phyloP scores from a whole-genome alignment of 2,797 vertebrate species.

The Characodon lateralis region DNA sequence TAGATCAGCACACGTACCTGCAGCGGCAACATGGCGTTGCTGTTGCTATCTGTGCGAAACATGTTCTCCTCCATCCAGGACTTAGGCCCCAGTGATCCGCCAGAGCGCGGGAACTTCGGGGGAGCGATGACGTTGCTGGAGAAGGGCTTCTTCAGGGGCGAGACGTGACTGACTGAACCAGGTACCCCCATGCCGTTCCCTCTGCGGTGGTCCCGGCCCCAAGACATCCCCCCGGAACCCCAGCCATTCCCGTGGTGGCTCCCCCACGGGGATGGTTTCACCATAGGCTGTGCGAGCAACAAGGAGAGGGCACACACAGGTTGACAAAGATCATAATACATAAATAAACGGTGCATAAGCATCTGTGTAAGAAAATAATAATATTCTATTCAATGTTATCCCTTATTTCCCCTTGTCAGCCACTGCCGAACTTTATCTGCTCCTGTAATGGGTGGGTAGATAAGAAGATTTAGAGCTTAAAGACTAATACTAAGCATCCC shows the following conservation, averaged over 20 bases:
- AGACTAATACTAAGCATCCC: slow-evolving; percentile 73
- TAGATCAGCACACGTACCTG: slow-evolving; percentile 84
- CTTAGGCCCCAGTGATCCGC: slow-evolving; percentile 89
- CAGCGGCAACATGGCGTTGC: slow-evolving; percentile 94
- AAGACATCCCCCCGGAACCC: slow-evolving; percentile 93
- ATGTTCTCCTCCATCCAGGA: slow-evolving; percentile 97
- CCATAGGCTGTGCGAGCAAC: slow-evolving; percentile 84
- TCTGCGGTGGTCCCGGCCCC: slow-evolving; percentile 94
- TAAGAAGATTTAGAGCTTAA: slow-evolving; percentile 84
- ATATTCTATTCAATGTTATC: slow-evolving; percentile 1
- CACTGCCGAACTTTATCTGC: slow-evolving; percentile 57
- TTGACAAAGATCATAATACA: slow-evolving; percentile 5
- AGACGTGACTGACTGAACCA: slow-evolving; percentile 91
- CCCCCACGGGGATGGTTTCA: slow-evolving; percentile 96
- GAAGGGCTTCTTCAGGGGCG: slow-evolving; percentile 96
- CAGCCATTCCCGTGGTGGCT: slow-evolving; percentile 93
- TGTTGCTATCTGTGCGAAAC: slow-evolving; percentile 96
- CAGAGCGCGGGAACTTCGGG: slow-evolving; percentile 94
- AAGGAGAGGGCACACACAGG: background rate
- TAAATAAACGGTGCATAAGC: background rate
- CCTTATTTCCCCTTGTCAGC: slow-evolving; percentile 26
- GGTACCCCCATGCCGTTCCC: slow-evolving; percentile 89
- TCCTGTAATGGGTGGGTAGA: slow-evolving; percentile 59
- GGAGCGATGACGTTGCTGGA: slow-evolving; percentile 97
- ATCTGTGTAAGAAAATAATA: background rate